These are phyloP conservation scores for Rousettus leschenaultii DNA, from an alignment of 2,113 vertebrate genomes.

Conservation along the genomic window DNA sequence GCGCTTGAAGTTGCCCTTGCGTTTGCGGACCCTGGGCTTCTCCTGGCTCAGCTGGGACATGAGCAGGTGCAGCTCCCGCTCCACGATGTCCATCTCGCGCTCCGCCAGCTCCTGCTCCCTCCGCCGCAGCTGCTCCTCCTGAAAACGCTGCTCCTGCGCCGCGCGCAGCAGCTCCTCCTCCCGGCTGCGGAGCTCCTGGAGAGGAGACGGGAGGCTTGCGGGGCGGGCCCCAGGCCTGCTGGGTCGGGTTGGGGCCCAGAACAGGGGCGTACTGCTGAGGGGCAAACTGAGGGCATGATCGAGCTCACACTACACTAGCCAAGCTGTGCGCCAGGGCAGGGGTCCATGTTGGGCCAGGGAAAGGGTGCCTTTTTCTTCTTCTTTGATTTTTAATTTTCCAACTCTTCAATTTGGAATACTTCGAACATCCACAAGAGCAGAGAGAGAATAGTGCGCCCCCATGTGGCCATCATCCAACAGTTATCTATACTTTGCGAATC, in stretches of 20 bases:
- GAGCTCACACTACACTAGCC: neutral
- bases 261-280: neutral
- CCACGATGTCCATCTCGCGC: constrained; percentile 93
- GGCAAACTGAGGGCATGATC: neutral
- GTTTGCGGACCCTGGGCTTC: constrained; percentile 90
- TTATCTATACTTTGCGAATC: neutral
- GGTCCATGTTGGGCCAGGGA: neutral
- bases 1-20: constrained; percentile 93
- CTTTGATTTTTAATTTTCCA: neutral
- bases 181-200: constrained; percentile 91
- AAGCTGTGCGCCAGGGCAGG: neutral
- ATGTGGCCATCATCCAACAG: accelerated
- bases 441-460: neutral
- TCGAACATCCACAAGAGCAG: neutral
- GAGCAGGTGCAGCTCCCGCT: constrained; percentile 92
- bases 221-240: neutral
- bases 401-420: neutral
- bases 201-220: accelerated
- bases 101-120: constrained; percentile 92
- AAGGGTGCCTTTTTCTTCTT: neutral
- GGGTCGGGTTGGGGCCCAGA: neutral
- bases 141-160: constrained; percentile 89
- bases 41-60: constrained; percentile 95
- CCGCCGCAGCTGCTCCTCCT: constrained; percentile 90
- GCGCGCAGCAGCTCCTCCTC: constrained; percentile 91